Conservation (phyloP, 1,140 invertebrate species). For the Aphelenchoides fujianensis region DNA sequence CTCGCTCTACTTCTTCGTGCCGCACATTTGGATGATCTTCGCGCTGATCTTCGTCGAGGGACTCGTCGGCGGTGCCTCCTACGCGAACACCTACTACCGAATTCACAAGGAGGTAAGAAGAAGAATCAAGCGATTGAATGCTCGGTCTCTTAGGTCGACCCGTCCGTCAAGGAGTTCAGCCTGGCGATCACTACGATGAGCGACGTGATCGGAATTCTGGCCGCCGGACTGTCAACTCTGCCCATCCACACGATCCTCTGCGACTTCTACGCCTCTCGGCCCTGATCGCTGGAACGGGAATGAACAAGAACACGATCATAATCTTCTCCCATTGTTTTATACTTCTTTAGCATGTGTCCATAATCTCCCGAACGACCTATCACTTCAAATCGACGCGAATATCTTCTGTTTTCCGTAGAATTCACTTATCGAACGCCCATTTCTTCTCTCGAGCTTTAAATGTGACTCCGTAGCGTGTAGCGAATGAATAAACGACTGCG, state of each 20-base stretch:
- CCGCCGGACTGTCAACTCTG: background rate
- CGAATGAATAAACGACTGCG: slow-evolving; percentile 14
- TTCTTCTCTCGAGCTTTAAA: too few relatives aligned
- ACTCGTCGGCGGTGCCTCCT: slow-evolving; percentile 72
- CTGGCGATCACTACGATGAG: background rate
- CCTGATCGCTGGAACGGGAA: too few relatives aligned
- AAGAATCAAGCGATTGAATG: slow-evolving; percentile 1
- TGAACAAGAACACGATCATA: too few relatives aligned
- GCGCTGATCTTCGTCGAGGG: slow-evolving; percentile 54
- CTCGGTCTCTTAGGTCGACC: background rate
- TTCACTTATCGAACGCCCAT: too few relatives aligned
- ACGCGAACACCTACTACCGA: slow-evolving; percentile 79
- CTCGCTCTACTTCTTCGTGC: slow-evolving; percentile 22
- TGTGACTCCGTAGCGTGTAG: too few relatives aligned
- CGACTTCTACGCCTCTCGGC: background rate
- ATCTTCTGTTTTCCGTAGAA: too few relatives aligned
- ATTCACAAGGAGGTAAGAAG: slow-evolving; percentile 73
- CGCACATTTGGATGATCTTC: slow-evolving; percentile 28
- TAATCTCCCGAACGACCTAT: too few relatives aligned
- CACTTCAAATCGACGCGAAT: too few relatives aligned
- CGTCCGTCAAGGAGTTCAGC: slow-evolving; percentile 9
- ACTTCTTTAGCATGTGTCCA: too few relatives aligned
- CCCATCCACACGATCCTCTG: slow-evolving; percentile 14
- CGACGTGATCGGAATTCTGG: slow-evolving; percentile 16
- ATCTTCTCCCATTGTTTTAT: too few relatives aligned